A percentile compares a stretch with the other conserved stretches of the same genome.
These are phyloP conservation scores for Urophycis tenuis DNA, from an alignment of 2,797 vertebrate genomes.

Conservation along the genomic window DNA sequence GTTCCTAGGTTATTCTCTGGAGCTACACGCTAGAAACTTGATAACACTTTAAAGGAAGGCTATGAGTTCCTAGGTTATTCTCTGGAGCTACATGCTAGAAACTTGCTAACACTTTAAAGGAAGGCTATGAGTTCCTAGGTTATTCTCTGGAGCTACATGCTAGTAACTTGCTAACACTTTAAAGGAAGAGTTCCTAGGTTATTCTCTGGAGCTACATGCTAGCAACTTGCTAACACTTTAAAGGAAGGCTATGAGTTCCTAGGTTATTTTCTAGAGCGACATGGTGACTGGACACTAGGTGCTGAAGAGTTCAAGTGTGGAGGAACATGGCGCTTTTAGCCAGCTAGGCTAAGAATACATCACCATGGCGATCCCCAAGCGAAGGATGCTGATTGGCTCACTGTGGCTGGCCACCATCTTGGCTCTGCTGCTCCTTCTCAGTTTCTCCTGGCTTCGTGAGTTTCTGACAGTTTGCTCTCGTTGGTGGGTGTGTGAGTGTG, in stretches of 20 bases:
- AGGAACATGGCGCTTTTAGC: background rate
- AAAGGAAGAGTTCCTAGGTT: too few relatives aligned
- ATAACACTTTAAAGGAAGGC: too few relatives aligned
- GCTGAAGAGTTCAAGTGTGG: background rate
- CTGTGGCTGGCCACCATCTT: background rate
- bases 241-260: too few relatives aligned
- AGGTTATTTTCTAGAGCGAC: too few relatives aligned
- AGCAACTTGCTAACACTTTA: background rate
- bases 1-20: too few relatives aligned
- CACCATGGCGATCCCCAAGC: background rate
- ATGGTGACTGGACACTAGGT: background rate
- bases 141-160: too few relatives aligned
- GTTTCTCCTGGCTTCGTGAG: conserved; percentile 1
- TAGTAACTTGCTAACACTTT: too few relatives aligned
- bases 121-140: too few relatives aligned
- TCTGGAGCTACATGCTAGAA: too few relatives aligned
- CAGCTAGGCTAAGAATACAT: background rate
- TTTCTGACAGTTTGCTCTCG: background rate
- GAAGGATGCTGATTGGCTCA: background rate
- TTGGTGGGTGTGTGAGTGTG: conserved; percentile 7
- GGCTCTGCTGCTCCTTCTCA: conserved; percentile 4
- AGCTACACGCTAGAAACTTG: background rate
- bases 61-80: too few relatives aligned
- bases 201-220: too few relatives aligned
- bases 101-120: background rate